A percentile compares a stretch with the other conserved stretches of the same genome.
These are phyloP conservation scores for Morphnarchus princeps DNA, from an alignment of 2,113 vertebrate species.

Conservation along the genomic window DNA sequence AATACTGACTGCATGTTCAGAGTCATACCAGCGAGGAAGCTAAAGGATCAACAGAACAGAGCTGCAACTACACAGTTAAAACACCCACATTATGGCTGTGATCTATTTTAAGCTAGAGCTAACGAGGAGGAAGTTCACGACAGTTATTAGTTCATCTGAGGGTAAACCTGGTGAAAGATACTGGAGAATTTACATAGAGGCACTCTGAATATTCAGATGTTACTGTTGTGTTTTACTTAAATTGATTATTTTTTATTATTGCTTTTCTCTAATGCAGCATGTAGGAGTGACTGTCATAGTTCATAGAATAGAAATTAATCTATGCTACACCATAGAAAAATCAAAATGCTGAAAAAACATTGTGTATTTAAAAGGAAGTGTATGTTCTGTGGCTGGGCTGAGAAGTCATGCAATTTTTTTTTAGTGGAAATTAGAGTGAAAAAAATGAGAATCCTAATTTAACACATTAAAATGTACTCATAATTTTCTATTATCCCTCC, in stretches of 20 bases:
- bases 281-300: neutral
- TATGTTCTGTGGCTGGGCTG: neutral
- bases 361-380: neutral
- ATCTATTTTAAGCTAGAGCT: neutral
- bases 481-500: neutral
- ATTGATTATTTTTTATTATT: neutral
- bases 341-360: neutral
- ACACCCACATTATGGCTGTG: neutral
- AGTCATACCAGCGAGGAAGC: neutral
- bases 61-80: neutral
- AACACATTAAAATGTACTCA: neutral
- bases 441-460: neutral
- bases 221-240: neutral
- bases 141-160: neutral
- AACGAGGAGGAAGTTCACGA: fast-evolving
- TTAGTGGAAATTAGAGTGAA: neutral
- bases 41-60: neutral
- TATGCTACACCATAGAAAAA: neutral
- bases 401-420: neutral
- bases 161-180: neutral
- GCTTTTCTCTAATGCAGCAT: neutral
- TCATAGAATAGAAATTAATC: neutral
- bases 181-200: neutral
- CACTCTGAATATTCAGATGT: neutral
- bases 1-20: neutral